These are phyloP conservation scores for Luperina nickerlii DNA, from an alignment of 2,888 invertebrate genomes.

Conservation along the genomic window DNA sequence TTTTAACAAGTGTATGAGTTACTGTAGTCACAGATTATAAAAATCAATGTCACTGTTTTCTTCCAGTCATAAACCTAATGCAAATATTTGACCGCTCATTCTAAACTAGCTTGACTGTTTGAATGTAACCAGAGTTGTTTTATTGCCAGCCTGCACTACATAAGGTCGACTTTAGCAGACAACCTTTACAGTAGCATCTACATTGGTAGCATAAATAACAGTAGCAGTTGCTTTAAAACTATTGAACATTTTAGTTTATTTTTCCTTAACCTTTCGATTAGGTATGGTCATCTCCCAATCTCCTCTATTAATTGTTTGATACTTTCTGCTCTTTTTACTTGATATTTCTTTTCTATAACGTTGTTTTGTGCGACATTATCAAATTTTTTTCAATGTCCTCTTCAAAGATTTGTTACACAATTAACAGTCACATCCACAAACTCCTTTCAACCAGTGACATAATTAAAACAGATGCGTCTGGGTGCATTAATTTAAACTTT, in stretches of 20 bases:
- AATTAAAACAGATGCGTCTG: constrained; percentile 87
- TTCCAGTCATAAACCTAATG: no score
- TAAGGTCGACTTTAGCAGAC: no score
- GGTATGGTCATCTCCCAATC: background rate
- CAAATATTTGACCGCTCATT: no score
- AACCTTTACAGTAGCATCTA: no score
- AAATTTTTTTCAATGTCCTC: background rate
- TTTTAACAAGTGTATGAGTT: no score
- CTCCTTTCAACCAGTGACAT: constrained; percentile 69
- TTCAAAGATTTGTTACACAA: background rate
- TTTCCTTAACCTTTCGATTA: background rate
- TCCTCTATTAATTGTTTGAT: background rate
- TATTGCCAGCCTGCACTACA: no score
- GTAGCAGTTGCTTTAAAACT: background rate
- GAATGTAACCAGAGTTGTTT: no score
- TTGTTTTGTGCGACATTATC: background rate
- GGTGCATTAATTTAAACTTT: constrained; percentile 88
- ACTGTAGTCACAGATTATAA: no score
- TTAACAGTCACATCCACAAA: constrained; percentile 69
- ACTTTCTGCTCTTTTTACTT: background rate
- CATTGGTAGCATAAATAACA: background rate
- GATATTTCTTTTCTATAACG: background rate
- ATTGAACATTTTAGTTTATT: background rate
- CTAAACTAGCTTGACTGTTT: no score
- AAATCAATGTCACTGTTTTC: no score